Base-by-base conservation (phyloP, 2,888 invertebrate species). In the Torymus auratus region DNA sequence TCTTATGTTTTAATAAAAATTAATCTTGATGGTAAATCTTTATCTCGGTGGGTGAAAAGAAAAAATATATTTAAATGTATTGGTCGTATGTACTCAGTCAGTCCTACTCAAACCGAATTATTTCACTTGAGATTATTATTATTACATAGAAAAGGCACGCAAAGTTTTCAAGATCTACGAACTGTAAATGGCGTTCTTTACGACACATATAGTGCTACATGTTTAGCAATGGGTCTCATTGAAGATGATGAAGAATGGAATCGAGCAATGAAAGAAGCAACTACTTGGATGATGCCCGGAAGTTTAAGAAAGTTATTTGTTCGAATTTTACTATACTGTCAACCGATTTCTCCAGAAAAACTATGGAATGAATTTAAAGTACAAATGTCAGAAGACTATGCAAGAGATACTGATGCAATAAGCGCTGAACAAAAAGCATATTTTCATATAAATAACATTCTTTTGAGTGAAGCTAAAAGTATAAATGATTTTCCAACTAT, bases 231-330 rank as follows among this genome's bases (percentile, higher is more conserved):
- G 60, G 76, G 76, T 55, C 20, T 82, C 12, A 82, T 75, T 20
- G 79, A 79, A 28, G 28, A 28, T 28, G 28, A 28, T 28, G 28
- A 28, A 28, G 28, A 87, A 0, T 83, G 89, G 62, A 90, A 89
- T 84, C 86, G 90, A 5, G 86, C 86, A 70, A 84, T 86, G n/a
- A 86, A 84, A 73, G 89, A 91, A 84, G 89, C 88, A 58, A 58
- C n/a, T 15, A n/a, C 5, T 81, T 83, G 73, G 74, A 62, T 74
- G 50, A n/a, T 91, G 89, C 89, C 58, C 14, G 15, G 15, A 58
- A 58, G 58, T 58, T 15, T 58, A n/a, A 14, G 58, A 58, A 14
- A 58, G 14, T 58, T 58, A 58, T 28, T 28, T 28, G 28, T 28
- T 28, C 28, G 28, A 28, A 28, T 28, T 28, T 28, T 28, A 28